A percentile compares a stretch with the other conserved stretches of the same genome.
Evolutionary conservation across 2,797 vertebrate species (phyloP).

Genomic region (Anguilla megastoma): DNA sequence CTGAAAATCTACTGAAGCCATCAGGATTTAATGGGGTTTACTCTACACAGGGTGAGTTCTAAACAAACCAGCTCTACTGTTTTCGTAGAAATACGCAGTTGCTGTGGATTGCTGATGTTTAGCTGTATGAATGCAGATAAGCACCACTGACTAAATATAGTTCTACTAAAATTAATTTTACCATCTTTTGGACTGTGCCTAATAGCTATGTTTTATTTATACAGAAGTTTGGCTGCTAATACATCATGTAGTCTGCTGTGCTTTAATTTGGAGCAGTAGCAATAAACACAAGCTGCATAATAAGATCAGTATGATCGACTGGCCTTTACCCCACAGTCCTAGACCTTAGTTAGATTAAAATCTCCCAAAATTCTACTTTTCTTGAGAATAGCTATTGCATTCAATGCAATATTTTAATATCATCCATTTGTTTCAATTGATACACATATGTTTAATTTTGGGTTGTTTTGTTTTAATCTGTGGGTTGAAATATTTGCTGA

Average conservation of each 20-base stretch:
- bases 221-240: neutral
- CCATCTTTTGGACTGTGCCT: neutral
- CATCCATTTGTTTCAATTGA: neutral
- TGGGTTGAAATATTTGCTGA: neutral
- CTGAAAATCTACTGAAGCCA: neutral
- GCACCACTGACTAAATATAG: neutral
- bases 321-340: neutral
- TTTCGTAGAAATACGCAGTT: neutral
- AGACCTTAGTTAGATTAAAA: neutral
- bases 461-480: neutral
- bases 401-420: neutral
- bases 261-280: neutral
- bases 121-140: neutral
- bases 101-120: neutral
- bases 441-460: neutral
- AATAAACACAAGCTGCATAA: neutral
- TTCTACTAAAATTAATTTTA: neutral
- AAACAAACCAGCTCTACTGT: neutral
- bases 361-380: neutral
- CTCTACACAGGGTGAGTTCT: neutral
- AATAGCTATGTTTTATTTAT: neutral
- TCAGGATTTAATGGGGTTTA: neutral
- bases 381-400: neutral
- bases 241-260: neutral
- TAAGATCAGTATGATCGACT: neutral